Percentiles rank a stretch among this genome's conserved stretches.
Conservation (phyloP, 2,888 invertebrate genomes). For the Lymantria monacha region DNA sequence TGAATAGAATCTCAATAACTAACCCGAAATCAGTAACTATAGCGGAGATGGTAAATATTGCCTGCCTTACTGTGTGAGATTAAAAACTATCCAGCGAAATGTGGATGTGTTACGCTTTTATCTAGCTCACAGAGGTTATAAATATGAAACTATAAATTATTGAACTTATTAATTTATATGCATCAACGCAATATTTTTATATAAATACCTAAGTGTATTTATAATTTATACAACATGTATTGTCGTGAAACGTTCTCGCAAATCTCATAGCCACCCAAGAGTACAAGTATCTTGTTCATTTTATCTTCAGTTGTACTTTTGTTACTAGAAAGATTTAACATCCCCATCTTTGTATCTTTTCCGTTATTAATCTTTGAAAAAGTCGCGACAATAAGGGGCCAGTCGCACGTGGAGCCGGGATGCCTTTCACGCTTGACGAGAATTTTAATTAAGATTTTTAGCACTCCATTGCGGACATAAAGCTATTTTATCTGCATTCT, state of each 20-base stretch:
- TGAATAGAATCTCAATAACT: no score
- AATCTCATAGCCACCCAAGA: conserved; percentile 36
- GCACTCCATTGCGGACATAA: conserved; percentile 23
- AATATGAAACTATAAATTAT: no score
- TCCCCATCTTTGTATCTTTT: conserved; percentile 66
- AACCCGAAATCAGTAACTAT: no score
- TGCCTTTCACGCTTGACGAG: conserved; percentile 54
- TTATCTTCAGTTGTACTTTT: conserved; percentile 63
- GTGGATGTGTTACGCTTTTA: no score
- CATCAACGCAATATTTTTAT: no score
- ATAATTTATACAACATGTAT: no score
- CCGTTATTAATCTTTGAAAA: conserved; percentile 72
- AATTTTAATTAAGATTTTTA: conserved; percentile 52
- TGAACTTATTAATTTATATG: no score
- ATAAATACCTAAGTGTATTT: no score
- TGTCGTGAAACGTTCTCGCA: conserved; percentile 10
- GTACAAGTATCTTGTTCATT: conserved; percentile 63
- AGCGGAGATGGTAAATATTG: no score
- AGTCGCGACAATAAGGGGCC: conserved; percentile 58
- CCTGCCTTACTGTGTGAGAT: no score
- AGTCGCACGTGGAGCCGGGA: conserved; percentile 50
- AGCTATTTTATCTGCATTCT: conserved; percentile 10
- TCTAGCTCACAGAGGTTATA: no score
- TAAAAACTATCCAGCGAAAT: no score
- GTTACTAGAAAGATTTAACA: conserved; percentile 62